Evolutionary conservation across 2,888 invertebrate species (phyloP).

Genomic region (Lobophora halterata): DNA sequence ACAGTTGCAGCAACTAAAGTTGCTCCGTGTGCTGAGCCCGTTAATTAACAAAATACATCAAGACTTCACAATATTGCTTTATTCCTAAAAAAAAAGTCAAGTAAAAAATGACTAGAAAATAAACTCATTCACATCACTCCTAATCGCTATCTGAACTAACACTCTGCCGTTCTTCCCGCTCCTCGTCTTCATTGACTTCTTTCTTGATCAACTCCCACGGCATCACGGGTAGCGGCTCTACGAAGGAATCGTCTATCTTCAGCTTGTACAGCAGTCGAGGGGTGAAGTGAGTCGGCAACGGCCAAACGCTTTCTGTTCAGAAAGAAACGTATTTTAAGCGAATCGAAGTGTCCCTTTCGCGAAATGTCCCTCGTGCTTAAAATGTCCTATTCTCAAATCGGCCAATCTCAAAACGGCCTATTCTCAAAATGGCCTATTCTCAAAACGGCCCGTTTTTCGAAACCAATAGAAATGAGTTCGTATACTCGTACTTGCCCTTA

Average conservation of each 20-base stretch:
- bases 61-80: conserved; percentile 1
- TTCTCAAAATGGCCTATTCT: too few species aligned
- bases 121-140: conserved; percentile 19
- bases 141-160: conserved; percentile 55
- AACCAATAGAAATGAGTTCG: too few species aligned
- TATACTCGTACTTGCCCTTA: too few species aligned
- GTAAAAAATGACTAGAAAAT: conserved; percentile 37
- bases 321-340: conserved; percentile 1
- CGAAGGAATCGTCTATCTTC: conserved; percentile 70
- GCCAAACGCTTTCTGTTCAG: conserved; percentile 64
- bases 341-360: too few species aligned
- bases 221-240: conserved; percentile 71
- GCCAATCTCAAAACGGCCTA: too few species aligned
- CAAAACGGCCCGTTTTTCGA: too few species aligned
- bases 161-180: conserved; percentile 48
- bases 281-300: conserved; percentile 65
- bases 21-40: background rate
- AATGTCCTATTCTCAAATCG: too few species aligned
- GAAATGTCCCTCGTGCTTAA: too few species aligned
- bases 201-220: conserved; percentile 67
- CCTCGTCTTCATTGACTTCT: conserved; percentile 50
- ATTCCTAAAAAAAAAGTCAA: conserved; percentile 3
- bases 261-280: conserved; percentile 65
- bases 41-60: background rate
- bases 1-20: too few species aligned